Evolutionary conservation across 2,888 invertebrate species (phyloP).

Genomic region (Chymomyza amoena): DNA sequence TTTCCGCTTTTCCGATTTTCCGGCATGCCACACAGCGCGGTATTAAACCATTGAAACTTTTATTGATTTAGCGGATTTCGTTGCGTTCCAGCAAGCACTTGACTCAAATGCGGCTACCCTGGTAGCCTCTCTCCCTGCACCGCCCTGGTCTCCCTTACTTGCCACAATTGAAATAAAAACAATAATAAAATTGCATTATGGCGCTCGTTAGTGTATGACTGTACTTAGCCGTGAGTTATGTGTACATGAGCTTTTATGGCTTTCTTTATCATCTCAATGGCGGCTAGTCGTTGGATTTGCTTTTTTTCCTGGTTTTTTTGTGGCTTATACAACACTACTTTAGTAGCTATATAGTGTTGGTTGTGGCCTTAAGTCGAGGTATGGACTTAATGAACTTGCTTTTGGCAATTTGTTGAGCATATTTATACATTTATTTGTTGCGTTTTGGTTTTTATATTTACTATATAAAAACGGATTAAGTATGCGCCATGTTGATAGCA

Average conservation of each 20-base stretch:
- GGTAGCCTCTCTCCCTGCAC: no score
- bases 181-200: conserved; percentile 10
- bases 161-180: conserved; percentile 3
- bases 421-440: background rate
- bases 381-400: background rate
- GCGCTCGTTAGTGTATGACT: background rate
- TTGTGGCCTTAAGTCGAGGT: no score
- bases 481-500: background rate
- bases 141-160: no score
- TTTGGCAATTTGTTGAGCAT: background rate
- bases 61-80: conserved; percentile 59
- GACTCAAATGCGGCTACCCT: conserved; percentile 19
- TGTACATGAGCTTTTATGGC: background rate
- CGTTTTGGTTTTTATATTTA: background rate
- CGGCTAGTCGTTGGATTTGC: background rate
- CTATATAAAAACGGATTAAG: background rate
- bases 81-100: conserved; percentile 32
- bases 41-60: conserved; percentile 67
- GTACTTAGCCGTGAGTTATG: background rate
- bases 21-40: background rate
- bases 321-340: no score
- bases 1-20: background rate
- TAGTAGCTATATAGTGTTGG: no score
- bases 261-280: background rate
- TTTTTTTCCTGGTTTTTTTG: no score